Percentiles rank a stretch among this genome's conserved stretches.
These are phyloP conservation scores for Aphaenogaster floridana DNA, from an alignment of 1,140 invertebrate genomes.

Conservation along the genomic window DNA sequence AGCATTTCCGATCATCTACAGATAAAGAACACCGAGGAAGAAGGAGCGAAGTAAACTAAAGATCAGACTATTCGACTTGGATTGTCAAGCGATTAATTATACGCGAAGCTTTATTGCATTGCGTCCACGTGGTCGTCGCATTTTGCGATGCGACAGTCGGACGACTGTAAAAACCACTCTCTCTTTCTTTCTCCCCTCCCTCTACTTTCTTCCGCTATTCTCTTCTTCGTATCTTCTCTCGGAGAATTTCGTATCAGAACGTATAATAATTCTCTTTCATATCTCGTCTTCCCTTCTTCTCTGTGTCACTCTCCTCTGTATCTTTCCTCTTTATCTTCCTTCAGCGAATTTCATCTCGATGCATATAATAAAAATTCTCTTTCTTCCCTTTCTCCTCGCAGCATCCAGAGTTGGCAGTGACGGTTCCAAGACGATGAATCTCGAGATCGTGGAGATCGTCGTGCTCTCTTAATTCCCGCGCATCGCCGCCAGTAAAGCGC, in stretches of 20 bases:
- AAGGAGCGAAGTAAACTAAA: not conserved
- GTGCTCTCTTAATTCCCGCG: constrained; percentile 11
- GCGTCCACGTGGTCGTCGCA: constrained; percentile 13
- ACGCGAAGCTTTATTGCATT: not conserved
- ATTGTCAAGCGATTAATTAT: constrained; percentile 1
- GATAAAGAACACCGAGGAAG: not conserved
- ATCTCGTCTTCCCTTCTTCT: not conserved
- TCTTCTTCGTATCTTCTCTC: not conserved
- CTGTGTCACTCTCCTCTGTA: not conserved
- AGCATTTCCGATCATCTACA: not conserved
- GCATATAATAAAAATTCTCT: constrained; percentile 16
- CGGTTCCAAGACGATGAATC: not conserved
- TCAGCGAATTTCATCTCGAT: not conserved
- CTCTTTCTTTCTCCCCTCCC: constrained; percentile 7
- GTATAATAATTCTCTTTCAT: constrained; percentile 7
- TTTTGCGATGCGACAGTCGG: not conserved
- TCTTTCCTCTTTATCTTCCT: not conserved
- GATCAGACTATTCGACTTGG: not conserved
- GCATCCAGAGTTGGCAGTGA: not conserved
- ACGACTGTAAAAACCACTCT: constrained; percentile 36
- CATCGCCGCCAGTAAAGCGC: constrained; percentile 5
- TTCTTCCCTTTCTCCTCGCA: not conserved
- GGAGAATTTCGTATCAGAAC: not conserved
- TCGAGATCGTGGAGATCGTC: constrained; percentile 18
- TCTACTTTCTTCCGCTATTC: not conserved